A percentile compares a stretch with the other conserved stretches of the same genome.
phyloP scores from a whole-genome alignment of 1,140 invertebrate species.

The Dryas iulia region DNA sequence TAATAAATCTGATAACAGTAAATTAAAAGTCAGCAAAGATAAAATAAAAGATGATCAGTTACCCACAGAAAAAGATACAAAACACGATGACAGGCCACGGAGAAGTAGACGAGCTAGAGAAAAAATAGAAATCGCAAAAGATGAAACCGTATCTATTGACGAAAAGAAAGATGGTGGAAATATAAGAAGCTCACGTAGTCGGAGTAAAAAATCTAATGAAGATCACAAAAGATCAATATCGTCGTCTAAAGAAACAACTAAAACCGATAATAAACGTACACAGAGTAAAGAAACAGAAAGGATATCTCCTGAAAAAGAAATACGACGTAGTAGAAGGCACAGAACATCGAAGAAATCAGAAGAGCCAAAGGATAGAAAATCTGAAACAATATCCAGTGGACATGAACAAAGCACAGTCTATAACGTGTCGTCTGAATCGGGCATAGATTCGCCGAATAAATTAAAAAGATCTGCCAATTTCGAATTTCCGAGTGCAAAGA shows the following conservation, averaged over 20 bases:
- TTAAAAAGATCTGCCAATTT: conserved; percentile 41
- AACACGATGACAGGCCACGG: neutral
- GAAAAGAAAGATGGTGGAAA: neutral
- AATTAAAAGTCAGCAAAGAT: conserved; percentile 11
- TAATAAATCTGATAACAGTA: neutral
- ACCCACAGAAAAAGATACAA: neutral
- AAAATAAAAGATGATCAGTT: conserved; percentile 18
- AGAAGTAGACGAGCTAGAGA: neutral
- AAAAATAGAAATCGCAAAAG: conserved; percentile 5
- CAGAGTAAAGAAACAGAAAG: neutral
- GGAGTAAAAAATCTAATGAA: neutral
- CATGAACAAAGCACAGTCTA: conserved; percentile 55
- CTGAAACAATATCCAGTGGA: conserved; percentile 5
- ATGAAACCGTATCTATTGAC: neutral
- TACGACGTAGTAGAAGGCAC: conserved; percentile 46
- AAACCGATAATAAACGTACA: neutral
- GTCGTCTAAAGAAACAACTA: neutral
- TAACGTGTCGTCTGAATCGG: conserved; percentile 44
- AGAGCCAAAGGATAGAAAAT: conserved; percentile 10
- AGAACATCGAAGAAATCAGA: conserved; percentile 20
- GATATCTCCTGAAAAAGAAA: conserved; percentile 32
- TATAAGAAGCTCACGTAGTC: neutral
- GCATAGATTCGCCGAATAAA: conserved; percentile 32
- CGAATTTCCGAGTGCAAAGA: conserved; percentile 42
- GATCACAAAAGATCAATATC: neutral